Evolutionary conservation across 2,888 invertebrate species (phyloP), one percentile per base, ranked within the genome.

Genomic region (Eumerus sabulonum): DNA sequence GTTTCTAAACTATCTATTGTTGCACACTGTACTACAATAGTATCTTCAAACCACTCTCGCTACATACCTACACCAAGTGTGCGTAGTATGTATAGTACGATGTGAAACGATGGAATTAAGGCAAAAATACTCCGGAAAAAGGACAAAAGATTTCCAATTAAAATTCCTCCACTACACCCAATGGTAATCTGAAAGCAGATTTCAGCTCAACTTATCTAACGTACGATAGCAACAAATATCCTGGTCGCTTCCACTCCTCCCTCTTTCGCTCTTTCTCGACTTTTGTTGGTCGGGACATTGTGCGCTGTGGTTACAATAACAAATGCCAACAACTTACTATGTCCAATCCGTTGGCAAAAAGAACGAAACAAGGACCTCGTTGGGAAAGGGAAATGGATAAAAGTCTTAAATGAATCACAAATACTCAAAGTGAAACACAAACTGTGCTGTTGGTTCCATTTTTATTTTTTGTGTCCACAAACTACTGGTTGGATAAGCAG

Each of bases 81-180:
- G 63, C 12, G 16, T 19, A 5, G 9, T 12, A 18, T 3, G 38
- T 14, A 57, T 27, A n/a, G n/a, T n/a, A n/a, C n/a, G n/a, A n/a
- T 12, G 44, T 27, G 27, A 27, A 27, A 4, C 3, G 27, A 5
- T 47, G 62, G 67, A 77, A 73, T 77, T 73, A 73, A 73, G 67
- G 38, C 73, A 54, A 57, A 67, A 72, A 45, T 9, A 12, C 40
- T 60, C 42, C 17, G 16, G 51, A 27, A 47, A 70, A 62, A 63
- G 72, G 47, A 77, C 77, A 77, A 79, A 79, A 59, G 79, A 79
- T 79, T 68, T 79, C 79, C 79, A 79, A 79, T 79, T 79, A 79
- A 79, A 79, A 79, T 70, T 68, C 68, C 19, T 79, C 68, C 59
- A 71, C 53, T 76, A 76, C 66, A 73, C 63, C 73, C 79, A 63